These are phyloP conservation scores for Lerema accius DNA, from an alignment of 1,140 invertebrate genomes.

Conservation along the genomic window DNA sequence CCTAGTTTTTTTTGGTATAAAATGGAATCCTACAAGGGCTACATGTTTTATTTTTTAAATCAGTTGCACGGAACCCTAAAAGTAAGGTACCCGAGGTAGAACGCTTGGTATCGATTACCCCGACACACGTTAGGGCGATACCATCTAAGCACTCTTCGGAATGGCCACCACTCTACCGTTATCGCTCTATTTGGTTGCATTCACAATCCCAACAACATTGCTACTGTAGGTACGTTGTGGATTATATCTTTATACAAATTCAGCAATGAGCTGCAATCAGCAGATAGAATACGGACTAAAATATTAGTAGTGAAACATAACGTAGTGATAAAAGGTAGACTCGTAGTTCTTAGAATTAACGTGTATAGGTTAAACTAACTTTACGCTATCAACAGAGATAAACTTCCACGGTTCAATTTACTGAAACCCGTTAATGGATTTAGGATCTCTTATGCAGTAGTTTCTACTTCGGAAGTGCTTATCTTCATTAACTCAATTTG, in stretches of 20 bases:
- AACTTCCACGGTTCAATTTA: conserved; percentile 16
- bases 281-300: neutral
- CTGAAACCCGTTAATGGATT: conserved; percentile 17
- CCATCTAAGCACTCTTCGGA: conserved; percentile 59
- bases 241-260: conserved; percentile 9
- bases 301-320: conserved; percentile 4
- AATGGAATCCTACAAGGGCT: too few relatives aligned
- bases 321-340: too few relatives aligned
- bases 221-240: neutral
- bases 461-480: conserved; percentile 20
- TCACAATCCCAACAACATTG: conserved; percentile 7
- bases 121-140: conserved; percentile 61
- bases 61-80: too few relatives aligned
- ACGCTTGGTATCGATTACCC: conserved; percentile 50
- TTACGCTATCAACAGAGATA: neutral
- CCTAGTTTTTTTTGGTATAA: too few relatives aligned
- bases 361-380: neutral
- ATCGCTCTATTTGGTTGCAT: conserved; percentile 39
- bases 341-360: neutral
- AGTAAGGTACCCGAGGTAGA: too few relatives aligned
- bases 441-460: conserved; percentile 12
- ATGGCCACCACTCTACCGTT: conserved; percentile 47
- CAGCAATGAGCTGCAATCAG: neutral
- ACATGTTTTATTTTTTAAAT: too few relatives aligned
- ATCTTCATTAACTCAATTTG: conserved; percentile 32